Conservation (phyloP, 1,140 invertebrate genomes). For the Drosophila elegans region DNA sequence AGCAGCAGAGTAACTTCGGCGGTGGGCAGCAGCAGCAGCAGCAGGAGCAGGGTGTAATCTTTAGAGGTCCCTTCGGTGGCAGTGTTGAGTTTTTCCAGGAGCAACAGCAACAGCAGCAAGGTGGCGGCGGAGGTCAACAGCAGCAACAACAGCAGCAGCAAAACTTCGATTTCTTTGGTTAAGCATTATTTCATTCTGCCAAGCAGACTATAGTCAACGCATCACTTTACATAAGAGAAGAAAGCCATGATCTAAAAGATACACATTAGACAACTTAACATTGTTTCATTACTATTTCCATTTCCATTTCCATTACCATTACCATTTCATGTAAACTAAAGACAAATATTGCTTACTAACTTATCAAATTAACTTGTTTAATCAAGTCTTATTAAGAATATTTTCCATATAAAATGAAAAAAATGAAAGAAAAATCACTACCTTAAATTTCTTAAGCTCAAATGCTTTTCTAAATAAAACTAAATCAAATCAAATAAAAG, state of each 20-base stretch:
- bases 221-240: neutral
- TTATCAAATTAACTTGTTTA: no score
- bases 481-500: conserved; percentile 20
- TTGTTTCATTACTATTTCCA: no score
- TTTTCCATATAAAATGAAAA: neutral
- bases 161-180: conserved; percentile 32
- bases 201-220: neutral
- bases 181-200: neutral
- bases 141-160: conserved; percentile 44
- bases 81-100: conserved; percentile 23
- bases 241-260: neutral
- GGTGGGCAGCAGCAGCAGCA: conserved; percentile 35
- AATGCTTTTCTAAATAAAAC: neutral
- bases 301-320: no score
- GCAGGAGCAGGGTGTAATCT: conserved; percentile 34
- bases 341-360: no score
- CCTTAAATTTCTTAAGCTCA: neutral
- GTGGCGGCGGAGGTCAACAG: conserved; percentile 22
- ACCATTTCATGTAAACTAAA: no score
- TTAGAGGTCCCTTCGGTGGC: conserved; percentile 34
- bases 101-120: conserved; percentile 43
- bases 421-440: neutral
- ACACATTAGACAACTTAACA: neutral
- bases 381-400: neutral
- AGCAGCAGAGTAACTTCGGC: conserved; percentile 24